phyloP scores from a whole-genome alignment of 2,888 invertebrate species.

The Yponomeuta malinellus region DNA sequence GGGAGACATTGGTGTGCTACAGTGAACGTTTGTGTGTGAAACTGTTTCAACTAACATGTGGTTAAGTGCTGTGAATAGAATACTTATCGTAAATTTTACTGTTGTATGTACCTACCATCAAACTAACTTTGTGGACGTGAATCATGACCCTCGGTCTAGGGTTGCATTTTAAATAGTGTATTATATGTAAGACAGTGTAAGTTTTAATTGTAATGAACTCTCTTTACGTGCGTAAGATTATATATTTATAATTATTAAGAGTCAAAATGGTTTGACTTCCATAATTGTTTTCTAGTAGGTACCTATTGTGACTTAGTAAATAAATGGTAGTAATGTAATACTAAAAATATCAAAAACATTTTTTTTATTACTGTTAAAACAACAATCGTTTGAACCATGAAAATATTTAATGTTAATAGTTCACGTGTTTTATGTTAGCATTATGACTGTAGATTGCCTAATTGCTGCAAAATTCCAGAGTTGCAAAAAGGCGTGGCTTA shows the following conservation, averaged over 20 bases:
- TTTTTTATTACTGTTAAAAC: slow-evolving; percentile 57
- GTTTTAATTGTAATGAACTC: slow-evolving; percentile 62
- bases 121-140: slow-evolving; percentile 56
- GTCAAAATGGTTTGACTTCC: slow-evolving; percentile 63
- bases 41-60: slow-evolving; percentile 65
- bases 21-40: slow-evolving; percentile 65
- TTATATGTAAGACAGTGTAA: slow-evolving; percentile 64
- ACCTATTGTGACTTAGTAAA: slow-evolving; percentile 56
- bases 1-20: slow-evolving; percentile 53
- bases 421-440: slow-evolving; percentile 53
- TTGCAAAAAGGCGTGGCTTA: slow-evolving; percentile 48
- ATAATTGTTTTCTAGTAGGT: slow-evolving; percentile 71
- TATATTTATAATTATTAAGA: slow-evolving; percentile 72
- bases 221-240: slow-evolving; percentile 71
- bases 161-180: slow-evolving; percentile 71
- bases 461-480: slow-evolving; percentile 6
- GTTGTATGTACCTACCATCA: slow-evolving; percentile 65
- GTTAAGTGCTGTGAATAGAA: slow-evolving; percentile 75
- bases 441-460: slow-evolving; percentile 14
- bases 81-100: slow-evolving; percentile 65
- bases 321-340: slow-evolving; percentile 48
- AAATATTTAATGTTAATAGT: slow-evolving; percentile 43
- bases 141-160: slow-evolving; percentile 50
- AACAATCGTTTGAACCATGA: slow-evolving; percentile 60
- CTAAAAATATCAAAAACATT: slow-evolving; percentile 53